These are phyloP conservation scores for Masticophis lateralis DNA, from an alignment of 2,797 vertebrate species.

Conservation along the genomic window DNA sequence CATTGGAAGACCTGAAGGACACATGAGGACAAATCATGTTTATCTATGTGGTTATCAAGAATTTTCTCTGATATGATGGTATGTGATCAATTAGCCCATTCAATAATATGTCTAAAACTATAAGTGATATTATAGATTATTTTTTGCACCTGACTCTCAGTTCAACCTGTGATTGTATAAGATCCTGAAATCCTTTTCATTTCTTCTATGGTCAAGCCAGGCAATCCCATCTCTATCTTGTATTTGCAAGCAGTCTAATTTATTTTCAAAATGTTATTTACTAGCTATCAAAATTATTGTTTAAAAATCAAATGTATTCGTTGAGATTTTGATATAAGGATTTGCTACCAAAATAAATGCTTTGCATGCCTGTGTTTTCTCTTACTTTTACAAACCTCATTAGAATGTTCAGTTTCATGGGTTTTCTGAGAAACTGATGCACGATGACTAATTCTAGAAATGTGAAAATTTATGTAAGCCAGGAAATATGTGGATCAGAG, in stretches of 20 bases:
- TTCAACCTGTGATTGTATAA: neutral
- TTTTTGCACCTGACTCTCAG: neutral
- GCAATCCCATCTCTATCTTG: neutral
- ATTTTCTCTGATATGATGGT: neutral
- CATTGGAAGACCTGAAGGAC: neutral
- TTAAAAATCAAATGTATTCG: neutral
- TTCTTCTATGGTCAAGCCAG: neutral
- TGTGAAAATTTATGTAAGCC: conserved; percentile 17
- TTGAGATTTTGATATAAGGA: neutral
- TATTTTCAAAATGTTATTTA: neutral
- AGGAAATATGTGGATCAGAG: conserved; percentile 35
- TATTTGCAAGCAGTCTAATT: neutral
- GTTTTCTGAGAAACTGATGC: conserved; percentile 28
- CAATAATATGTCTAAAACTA: neutral
- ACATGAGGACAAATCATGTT: neutral
- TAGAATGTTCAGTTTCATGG: neutral
- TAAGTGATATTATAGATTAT: neutral
- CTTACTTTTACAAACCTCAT: conserved; percentile 1
- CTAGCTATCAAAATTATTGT: neutral
- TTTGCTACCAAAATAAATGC: neutral
- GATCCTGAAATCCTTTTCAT: neutral
- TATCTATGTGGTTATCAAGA: neutral
- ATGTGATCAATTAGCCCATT: neutral
- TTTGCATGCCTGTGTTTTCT: conserved; percentile 4
- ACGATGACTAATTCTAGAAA: conserved; percentile 13